Percentiles rank a stretch among this genome's conserved stretches.
phyloP scores from a whole-genome alignment of 2,888 invertebrate species.

The Limulus polyphemus region DNA sequence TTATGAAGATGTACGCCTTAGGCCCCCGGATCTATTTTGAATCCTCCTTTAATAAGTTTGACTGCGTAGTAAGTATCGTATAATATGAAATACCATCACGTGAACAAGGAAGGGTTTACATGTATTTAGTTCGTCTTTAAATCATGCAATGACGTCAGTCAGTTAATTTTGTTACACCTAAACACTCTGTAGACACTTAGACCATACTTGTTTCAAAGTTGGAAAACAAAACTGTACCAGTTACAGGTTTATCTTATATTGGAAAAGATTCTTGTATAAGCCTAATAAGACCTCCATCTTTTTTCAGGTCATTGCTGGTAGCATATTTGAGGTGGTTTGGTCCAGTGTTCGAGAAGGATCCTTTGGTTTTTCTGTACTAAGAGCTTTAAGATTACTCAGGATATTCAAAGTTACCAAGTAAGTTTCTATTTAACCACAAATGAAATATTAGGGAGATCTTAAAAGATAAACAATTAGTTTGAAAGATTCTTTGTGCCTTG shows the following conservation, averaged over 20 bases:
- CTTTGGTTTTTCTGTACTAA: constrained; percentile 92
- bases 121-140: no score
- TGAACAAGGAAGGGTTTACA: no score
- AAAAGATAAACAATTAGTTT: no score
- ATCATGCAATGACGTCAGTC: no score
- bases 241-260: no score
- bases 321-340: constrained; percentile 98
- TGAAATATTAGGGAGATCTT: no score
- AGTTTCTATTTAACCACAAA: constrained; percentile 22
- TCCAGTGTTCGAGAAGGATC: constrained; percentile 80
- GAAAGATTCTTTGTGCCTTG: no score
- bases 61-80: constrained; percentile 85
- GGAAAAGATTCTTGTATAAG: no score
- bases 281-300: no score
- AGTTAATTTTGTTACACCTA: background rate
- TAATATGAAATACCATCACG: no score
- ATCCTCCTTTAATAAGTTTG: constrained; percentile 98
- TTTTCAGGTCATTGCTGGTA: constrained; percentile 51
- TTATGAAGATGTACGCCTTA: constrained; percentile 97
- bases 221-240: no score
- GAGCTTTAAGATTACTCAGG: constrained; percentile 89
- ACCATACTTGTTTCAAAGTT: no score
- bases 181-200: background rate
- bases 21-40: constrained; percentile 84
- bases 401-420: constrained; percentile 85